Evolutionary conservation across 1,140 invertebrate species (phyloP).

Genomic region (Lanistes nyassanus): DNA sequence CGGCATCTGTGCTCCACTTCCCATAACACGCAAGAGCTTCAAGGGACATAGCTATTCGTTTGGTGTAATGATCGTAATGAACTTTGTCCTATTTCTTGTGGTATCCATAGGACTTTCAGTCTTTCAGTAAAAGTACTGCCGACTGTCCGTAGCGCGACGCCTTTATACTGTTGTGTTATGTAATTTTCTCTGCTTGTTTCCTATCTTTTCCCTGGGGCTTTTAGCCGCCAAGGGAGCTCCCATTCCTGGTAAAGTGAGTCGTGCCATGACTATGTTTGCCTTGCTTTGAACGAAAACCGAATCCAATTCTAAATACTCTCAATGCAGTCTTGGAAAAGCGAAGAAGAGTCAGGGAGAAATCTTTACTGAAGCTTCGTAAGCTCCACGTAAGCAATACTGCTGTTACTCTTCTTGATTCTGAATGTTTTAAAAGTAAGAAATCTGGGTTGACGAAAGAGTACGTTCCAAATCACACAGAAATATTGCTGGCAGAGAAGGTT

Average conservation of each 20-base stretch:
- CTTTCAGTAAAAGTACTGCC: neutral
- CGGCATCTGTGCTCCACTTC: constrained; percentile 36
- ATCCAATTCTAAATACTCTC: constrained; percentile 43
- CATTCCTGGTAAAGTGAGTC: constrained; percentile 38
- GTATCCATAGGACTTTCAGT: constrained; percentile 31
- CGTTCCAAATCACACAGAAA: too few relatives aligned
- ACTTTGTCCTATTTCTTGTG: constrained; percentile 34
- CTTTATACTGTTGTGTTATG: constrained; percentile 28
- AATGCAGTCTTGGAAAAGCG: constrained; percentile 17
- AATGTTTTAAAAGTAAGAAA: too few relatives aligned
- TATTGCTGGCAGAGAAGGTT: too few relatives aligned
- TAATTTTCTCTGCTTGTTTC: constrained; percentile 27
- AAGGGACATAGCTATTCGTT: constrained; percentile 35
- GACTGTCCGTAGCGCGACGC: constrained; percentile 33
- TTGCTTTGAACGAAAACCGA: constrained; percentile 38
- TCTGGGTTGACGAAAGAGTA: too few relatives aligned
- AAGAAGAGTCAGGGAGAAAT: neutral
- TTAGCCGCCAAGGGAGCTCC: constrained; percentile 26
- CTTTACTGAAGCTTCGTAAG: neutral
- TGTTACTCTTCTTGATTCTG: too few relatives aligned
- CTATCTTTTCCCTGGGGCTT: constrained; percentile 21
- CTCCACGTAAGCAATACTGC: too few relatives aligned
- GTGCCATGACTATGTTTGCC: constrained; percentile 34
- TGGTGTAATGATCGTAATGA: constrained; percentile 35
- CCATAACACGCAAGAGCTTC: constrained; percentile 22